phyloP scores from a whole-genome alignment of 2,888 invertebrate species.

The Zaprionus obscuricornis region DNA sequence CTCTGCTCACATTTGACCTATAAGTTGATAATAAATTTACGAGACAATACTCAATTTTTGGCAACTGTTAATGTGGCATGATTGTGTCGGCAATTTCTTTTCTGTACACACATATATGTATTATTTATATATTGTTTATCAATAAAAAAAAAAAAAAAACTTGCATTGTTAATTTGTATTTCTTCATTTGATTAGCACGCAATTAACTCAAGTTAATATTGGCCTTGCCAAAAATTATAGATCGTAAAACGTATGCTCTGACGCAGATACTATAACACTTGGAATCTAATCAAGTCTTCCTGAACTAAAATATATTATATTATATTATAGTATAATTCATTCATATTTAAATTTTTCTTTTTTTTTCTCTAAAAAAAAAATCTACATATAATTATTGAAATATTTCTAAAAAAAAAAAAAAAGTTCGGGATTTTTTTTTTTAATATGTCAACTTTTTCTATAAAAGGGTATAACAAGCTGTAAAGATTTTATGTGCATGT shows the following conservation, averaged over 20 bases:
- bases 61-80: conserved; percentile 18
- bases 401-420: no score
- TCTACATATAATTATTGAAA: no score
- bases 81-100: not conserved
- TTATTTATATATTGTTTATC: conserved; percentile 29
- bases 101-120: conserved; percentile 13
- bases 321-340: conserved; percentile 25
- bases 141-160: conserved; percentile 28
- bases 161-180: conserved; percentile 49
- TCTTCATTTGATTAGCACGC: conserved; percentile 44
- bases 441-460: no score
- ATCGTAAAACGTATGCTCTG: conserved; percentile 10
- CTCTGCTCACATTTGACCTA: conserved; percentile 40
- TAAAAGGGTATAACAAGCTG: no score
- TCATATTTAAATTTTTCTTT: conserved; percentile 20
- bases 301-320: conserved; percentile 34
- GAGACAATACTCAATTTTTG: conserved; percentile 19
- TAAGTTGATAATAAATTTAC: conserved; percentile 22
- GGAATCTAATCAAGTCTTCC: conserved; percentile 26
- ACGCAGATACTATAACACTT: conserved; percentile 9
- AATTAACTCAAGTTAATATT: conserved; percentile 41
- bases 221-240: conserved; percentile 33
- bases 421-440: no score
- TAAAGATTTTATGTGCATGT: not conserved
- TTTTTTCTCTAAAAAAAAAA: no score